phyloP scores from a whole-genome alignment of 1,140 invertebrate species.

The Propsilocerus akamusi region DNA sequence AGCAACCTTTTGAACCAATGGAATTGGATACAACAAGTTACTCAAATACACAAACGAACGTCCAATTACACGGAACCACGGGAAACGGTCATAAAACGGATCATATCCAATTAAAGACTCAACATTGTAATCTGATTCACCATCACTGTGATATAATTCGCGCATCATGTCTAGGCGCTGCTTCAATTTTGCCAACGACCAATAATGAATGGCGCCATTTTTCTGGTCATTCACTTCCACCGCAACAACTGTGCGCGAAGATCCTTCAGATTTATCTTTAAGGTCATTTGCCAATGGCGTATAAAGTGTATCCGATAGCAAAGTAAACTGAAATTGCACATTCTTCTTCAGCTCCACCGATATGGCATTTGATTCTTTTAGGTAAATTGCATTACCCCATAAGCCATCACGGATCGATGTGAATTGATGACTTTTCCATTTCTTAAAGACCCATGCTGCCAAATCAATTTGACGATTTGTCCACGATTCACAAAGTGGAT shows the following conservation, averaged over 20 bases:
- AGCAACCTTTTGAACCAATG: conserved; percentile 91
- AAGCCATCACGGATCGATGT: conserved; percentile 94
- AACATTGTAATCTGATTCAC: conserved; percentile 81
- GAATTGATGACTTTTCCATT: conserved; percentile 99
- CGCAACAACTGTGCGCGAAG: conserved; percentile 83
- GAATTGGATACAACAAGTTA: conserved; percentile 91
- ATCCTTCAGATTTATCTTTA: conserved; percentile 22
- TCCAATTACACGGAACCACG: conserved; percentile 97
- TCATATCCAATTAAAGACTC: conserved; percentile 88
- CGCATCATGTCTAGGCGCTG: conserved; percentile 94
- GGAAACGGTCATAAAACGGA: conserved; percentile 98
- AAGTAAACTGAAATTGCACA: conserved; percentile 97
- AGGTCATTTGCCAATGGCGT: conserved; percentile 86
- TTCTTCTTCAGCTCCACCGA: conserved; percentile 97
- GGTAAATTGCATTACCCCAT: conserved; percentile 98
- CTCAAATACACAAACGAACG: conserved; percentile 95
- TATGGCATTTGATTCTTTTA: conserved; percentile 99
- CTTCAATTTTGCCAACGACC: conserved; percentile 96
- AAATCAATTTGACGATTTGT: conserved; percentile 80
- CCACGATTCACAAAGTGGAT: conserved; percentile 91
- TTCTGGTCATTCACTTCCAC: conserved; percentile 98
- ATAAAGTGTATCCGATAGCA: conserved; percentile 93
- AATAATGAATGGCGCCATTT: conserved; percentile 97
- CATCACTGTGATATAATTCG: conserved; percentile 98
- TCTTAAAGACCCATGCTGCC: conserved; percentile 84